Base-by-base conservation (phyloP, 2,113 vertebrate genomes). In the Saccopteryx bilineata region DNA sequence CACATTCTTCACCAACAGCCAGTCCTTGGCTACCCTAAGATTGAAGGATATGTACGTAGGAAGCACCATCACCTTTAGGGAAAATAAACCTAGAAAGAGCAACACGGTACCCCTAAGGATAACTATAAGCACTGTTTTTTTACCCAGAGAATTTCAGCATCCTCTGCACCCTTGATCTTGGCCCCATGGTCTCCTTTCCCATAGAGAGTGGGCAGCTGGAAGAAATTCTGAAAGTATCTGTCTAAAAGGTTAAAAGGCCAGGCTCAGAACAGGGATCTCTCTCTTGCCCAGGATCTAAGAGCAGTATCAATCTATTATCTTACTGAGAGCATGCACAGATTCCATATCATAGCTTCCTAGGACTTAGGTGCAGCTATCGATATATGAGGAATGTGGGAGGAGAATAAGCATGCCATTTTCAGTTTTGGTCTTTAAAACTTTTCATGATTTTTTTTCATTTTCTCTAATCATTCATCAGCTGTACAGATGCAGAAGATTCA, bases 251-350 rank as follows among this genome's bases (percentile, higher is more conserved):
- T 33, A 18, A 61, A 90, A 26, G 6, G 1, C 24, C 24, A 61
- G 9, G 46, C 12, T 21, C 23, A 28, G 10, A 48, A 7, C 4
- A 74, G 23, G 5, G 33, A 9, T 17, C 14, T 56, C 39, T 81
- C 39, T 81, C 39, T 72, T 81, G 7, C 7, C 65, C 31, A 58
- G 50, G 10, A 9, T 28, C 9, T 76, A 19, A 46, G 19, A 46
- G 31, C 5, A 39, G 7, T 4, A 14, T 4, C 33, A 24, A n/a
- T 19, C 2, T 17, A 88, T 79, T 17, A 69, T 46, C 48, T 74
- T 19, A 56, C 7, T 61, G 19, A 26, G 2, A 19, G 6, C 10
- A 6, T 10, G 9, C 0, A 1, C 9, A 72, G 7, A 9, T 52
- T 56, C 10, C 2, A 9, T 26, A 26, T 1, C 8, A 7, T 9